phyloP scores from a whole-genome alignment of 2,888 invertebrate species.

The Synergus laeviventris region DNA sequence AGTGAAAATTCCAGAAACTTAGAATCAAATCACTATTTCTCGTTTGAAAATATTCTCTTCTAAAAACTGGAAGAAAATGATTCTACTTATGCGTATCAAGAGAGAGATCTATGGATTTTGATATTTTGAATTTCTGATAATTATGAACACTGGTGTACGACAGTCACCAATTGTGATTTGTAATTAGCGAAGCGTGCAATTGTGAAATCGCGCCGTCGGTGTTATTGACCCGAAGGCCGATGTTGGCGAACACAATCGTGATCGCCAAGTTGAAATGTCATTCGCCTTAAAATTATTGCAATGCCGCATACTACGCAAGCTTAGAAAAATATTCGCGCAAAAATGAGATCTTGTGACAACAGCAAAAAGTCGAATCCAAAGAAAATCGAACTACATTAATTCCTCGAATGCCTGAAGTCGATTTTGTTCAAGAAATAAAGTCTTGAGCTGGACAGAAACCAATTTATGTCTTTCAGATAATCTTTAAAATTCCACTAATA shows the following conservation, averaged over 20 bases:
- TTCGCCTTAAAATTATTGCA: conserved; percentile 48
- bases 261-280: conserved; percentile 44
- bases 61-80: no score
- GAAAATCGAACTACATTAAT: not conserved
- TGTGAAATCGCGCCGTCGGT: conserved; percentile 70
- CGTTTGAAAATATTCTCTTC: no score
- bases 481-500: not conserved
- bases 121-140: not conserved
- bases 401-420: not conserved
- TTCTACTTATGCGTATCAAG: no score
- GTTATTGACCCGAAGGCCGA: conserved; percentile 69
- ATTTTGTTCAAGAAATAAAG: not conserved
- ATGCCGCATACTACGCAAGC: not conserved
- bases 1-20: not conserved
- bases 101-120: not conserved
- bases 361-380: not conserved
- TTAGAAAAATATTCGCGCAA: conserved; percentile 4
- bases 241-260: conserved; percentile 43
- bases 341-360: not conserved
- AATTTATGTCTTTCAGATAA: no score
- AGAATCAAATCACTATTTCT: not conserved
- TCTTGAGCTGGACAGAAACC: not conserved
- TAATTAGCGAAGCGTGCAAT: conserved; percentile 71
- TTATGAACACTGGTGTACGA: conserved; percentile 8
- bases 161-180: conserved; percentile 65